Evolutionary conservation across 2,113 vertebrate species (phyloP), one percentile per base, ranked within the genome.

Genomic region (Ornithorhynchus anatinus): DNA sequence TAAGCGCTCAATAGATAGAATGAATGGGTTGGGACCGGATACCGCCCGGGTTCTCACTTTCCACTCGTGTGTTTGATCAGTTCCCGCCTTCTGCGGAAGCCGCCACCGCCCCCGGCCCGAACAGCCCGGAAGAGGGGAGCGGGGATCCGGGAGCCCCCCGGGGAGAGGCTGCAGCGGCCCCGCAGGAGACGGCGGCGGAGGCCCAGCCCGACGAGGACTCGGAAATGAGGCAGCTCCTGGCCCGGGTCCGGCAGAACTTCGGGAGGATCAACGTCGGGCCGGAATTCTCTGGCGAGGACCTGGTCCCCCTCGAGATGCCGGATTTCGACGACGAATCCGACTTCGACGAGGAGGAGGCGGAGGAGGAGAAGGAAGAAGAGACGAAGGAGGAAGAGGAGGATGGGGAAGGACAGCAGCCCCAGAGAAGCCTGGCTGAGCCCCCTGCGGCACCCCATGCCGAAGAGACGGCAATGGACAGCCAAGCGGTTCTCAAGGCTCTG

Each of bases 251-350:
- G 39, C 98, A 99, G 86, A 97, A 99, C 90, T 99, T 98, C 1
- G 96, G 97, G 68, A 97, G 95, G 86, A 97, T 99, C 76, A 96
- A 94, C 0, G 96, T 99, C 3, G 94, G 92, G 4, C 96, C 97
- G 1, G 93, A 98, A 84, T 99, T 97, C 93, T 95, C 69, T 1
- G 94, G 94, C 33, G 96, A 98, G 54, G 98, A 99, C 72, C 87
- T 99, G 73, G 88, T 95, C 56, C 96, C 97, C n/a, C 91, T 99
- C 32, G 95, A 98, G 68, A 80, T 94, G 81, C 92, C 93, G 8
- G 95, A 95, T 59, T 79, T 94, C 5, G 94, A 92, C 1, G 94
- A 86, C 27, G 94, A 93, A 6, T 93, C 95, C 3, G 81, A 62
- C 14, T 79, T 86, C 44, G 89, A 42, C 4, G 95, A 92, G 10